Evolutionary conservation across 2,888 invertebrate genomes (phyloP).

Genomic region (Drosophila anomalata): DNA sequence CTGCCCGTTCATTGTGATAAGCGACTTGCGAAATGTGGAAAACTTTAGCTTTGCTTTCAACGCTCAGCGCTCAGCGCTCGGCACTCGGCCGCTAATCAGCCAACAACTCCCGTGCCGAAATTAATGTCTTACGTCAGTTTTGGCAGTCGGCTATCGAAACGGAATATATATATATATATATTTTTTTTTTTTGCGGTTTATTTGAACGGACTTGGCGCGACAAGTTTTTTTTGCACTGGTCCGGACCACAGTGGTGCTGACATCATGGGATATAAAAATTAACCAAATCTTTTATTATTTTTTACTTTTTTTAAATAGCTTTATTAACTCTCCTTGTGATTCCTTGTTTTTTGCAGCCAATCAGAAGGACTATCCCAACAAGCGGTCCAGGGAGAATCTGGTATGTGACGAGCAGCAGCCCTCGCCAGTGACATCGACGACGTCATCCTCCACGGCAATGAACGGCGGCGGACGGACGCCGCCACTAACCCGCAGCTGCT

Average conservation of each 20-base stretch:
- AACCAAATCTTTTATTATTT: slow-evolving; percentile 21
- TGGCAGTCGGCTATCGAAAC: slow-evolving; percentile 63
- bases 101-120: slow-evolving; percentile 61
- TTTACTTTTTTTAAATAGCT: slow-evolving; percentile 15
- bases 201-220: slow-evolving; percentile 66
- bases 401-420: slow-evolving; percentile 87
- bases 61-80: slow-evolving; percentile 23
- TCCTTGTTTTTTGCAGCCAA: slow-evolving; percentile 85
- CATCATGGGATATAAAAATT: slow-evolving; percentile 61
- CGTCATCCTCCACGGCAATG: slow-evolving; percentile 75
- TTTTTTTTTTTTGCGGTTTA: slow-evolving; percentile 45
- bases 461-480: slow-evolving; percentile 83
- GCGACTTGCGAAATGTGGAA: slow-evolving; percentile 31
- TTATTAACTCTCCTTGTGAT: slow-evolving; percentile 14
- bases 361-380: slow-evolving; percentile 88
- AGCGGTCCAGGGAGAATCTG: slow-evolving; percentile 87
- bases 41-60: slow-evolving; percentile 5
- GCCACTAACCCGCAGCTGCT: slow-evolving; percentile 85
- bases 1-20: slow-evolving; percentile 36
- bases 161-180: slow-evolving; percentile 39
- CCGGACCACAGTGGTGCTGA: slow-evolving; percentile 42
- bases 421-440: slow-evolving; percentile 84
- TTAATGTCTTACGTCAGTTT: slow-evolving; percentile 77
- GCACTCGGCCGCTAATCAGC: slow-evolving; percentile 57
- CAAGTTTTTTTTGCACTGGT: slow-evolving; percentile 65